Evolutionary conservation across 2,797 vertebrate genomes (phyloP), one percentile per base, ranked within the genome.

Genomic region (Sternotherus odoratus): DNA sequence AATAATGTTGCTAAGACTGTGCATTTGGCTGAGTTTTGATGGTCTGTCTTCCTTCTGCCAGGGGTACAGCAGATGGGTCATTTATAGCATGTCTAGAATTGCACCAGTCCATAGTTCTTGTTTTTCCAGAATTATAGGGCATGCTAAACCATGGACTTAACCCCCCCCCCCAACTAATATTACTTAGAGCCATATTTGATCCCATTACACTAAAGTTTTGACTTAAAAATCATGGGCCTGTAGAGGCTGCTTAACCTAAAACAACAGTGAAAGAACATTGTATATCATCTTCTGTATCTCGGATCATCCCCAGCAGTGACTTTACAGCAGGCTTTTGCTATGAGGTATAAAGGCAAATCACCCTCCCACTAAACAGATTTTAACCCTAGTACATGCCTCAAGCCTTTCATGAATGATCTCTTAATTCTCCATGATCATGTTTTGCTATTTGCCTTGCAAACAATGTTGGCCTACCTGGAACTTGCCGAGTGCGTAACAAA

Each of bases 1-100:
- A 50, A 88, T 77, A n/a, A n/a, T 17, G 33, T 15, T 77, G 56
- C 39, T 75, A 30, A 46, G 15, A 46, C 72, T 9, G 13, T 9
- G 82, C 93, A 94, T 96, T 91, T 94, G 94, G 74, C 28, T 4
- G 80, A 94, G 90, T 63, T 89, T 88, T 83, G 79, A 86, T 24
- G 0, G n/a, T 53, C 49, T 54, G 87, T 16, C 80, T 94, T 92
- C 89, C 88, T 43, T 6, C 89, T 46, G 90, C 43, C 85, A 79
- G 78, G 94, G 92, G 77, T 49, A 92, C 90, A 89, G 95, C 91
- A 93, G 93, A 94, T 92, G 91, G 74, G 87, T 95, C 95, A 95
- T 95, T 96, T 96, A 96, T 88, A 88, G 57, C 83, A 78, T 39
- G 91, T 94, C 96, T 95, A 91, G 96, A 95, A 92, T 19, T 51